Evolutionary conservation across 1,140 invertebrate species (phyloP), one percentile per base, ranked within the genome.

Genomic region (Sycophila sp.): DNA sequence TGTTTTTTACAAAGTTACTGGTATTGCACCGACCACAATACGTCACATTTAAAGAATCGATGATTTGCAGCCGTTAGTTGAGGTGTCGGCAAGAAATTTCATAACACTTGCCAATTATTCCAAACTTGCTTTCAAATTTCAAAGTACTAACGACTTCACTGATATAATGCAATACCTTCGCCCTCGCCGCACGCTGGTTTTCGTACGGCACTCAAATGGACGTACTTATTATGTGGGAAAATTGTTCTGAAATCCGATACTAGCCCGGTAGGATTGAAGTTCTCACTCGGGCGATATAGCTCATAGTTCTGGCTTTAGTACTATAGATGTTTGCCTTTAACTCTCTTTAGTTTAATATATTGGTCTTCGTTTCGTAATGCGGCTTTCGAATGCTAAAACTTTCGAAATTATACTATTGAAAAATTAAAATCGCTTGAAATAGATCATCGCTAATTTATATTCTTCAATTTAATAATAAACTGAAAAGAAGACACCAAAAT

Each of bases 211-310:
- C n/a, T n/a, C n/a, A n/a, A n/a, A n/a, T n/a, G n/a, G n/a, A n/a
- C 13, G 51, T 15, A 53, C 51, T 53, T 53, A 26, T 13, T 26
- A 13, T 26, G 28, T 15, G 22, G 15, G 53, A 56, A 56, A 56
- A 36, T 56, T 56, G 53, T 30, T 19, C 53, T 7, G 53, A 32
- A 38, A 56, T 30, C 53, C 17, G 53, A 56, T 56, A 56, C n/a
- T 56, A 15, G 11, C 26, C 22, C 28, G 60, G 62, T 42, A 36
- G 45, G 55, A 42, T 66, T 53, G 15, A 22, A 13, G 15, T 15
- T 36, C n/a, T 17, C 19, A 19, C 53, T 13, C 32, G 22, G 49
- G 28, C 28, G 49, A 10, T 8, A 13, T 53, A 53, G 13, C 10
- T 53, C 49, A 26, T 4, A 11, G 28, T 26, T 28, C 26, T 30